Conservation (phyloP, 2,888 invertebrate genomes). For the Eurois occulta region DNA sequence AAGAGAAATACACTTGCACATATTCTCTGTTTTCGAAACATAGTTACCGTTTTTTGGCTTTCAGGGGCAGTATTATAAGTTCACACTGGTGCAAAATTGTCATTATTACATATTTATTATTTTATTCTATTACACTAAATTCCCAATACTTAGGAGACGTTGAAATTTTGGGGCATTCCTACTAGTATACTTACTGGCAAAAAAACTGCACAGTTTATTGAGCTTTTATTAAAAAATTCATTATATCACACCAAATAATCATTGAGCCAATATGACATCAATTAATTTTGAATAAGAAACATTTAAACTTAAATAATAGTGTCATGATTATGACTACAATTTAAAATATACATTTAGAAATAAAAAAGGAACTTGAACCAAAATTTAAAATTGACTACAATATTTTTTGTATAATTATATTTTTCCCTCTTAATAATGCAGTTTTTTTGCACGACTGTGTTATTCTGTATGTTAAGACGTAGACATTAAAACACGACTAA, state of each 20-base stretch:
- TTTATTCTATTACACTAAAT: slow-evolving; percentile 49
- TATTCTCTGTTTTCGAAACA: not conserved
- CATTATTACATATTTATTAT: slow-evolving; percentile 30
- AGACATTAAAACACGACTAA: slow-evolving; percentile 28
- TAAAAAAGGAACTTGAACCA: slow-evolving; percentile 8
- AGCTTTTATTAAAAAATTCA: slow-evolving; percentile 28
- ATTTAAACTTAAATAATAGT: slow-evolving; percentile 36
- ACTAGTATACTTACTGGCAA: slow-evolving; percentile 62
- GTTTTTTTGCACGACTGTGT: slow-evolving; percentile 60
- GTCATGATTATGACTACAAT: slow-evolving; percentile 12
- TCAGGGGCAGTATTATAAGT: slow-evolving; percentile 50
- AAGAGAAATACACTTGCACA: not conserved
- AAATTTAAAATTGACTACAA: slow-evolving; percentile 6
- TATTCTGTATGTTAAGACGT: slow-evolving; percentile 12
- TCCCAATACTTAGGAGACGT: slow-evolving; percentile 38
- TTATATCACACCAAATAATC: slow-evolving; percentile 39
- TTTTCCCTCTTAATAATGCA: slow-evolving; percentile 43
- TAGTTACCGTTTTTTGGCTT: not conserved
- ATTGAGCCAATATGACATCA: slow-evolving; percentile 48
- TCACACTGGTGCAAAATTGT: slow-evolving; percentile 76
- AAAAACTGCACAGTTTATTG: slow-evolving; percentile 67
- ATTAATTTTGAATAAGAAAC: slow-evolving; percentile 31
- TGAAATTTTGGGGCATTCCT: slow-evolving; percentile 50
- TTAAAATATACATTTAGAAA: slow-evolving; percentile 6
- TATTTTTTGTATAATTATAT: not conserved